Evolutionary conservation across 2,113 vertebrate genomes (phyloP), one percentile per base, ranked within the genome.

Genomic region (Microcebus lehilahytsara): DNA sequence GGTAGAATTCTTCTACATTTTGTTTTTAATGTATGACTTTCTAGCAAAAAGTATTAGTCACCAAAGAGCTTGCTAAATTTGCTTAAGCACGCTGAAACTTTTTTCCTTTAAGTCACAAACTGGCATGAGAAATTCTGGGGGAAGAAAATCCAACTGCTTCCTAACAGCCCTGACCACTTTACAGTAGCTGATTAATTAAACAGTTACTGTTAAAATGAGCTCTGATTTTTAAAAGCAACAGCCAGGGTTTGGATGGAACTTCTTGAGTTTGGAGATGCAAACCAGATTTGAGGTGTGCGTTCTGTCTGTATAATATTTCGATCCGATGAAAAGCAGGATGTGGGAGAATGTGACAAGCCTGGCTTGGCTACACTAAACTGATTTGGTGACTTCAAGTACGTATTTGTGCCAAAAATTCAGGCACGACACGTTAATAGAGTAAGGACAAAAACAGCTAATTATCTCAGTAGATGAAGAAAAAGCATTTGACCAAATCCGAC

Each of bases 321-420:
- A 94, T 98, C 96, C 96, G 98, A 98, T 97, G 98, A 98, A 98
- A 98, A 98, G 97, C 98, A 98, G 98, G 98, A 98, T 98, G 96
- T 98, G 96, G 98, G 97, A 96, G 97, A 98, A 98, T 98, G 98
- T 98, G 97, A 98, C 98, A 97, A 79, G 93, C 80, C 94, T 98
- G 80, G 46, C 97, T 96, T 97, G 93, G 93, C 98, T 98, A 98
- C 96, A 97, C 97, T 98, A 98, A 98, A 97, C 84, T 97, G 95
- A 98, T 96, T 96, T 97, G 96, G 90, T 98, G 97, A 97, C 97
- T 97, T 96, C 51, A 14, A 60, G 66, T 96, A 91, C 97, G 83
- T 95, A 69, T 96, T 74, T 58, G 22, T 90, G 25, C 90, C 51
- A 71, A 71, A 90, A 90, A 51, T 95, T 90, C 37, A 40, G 27